These are phyloP conservation scores for Drosophila tsacasi DNA, from an alignment of 1,140 invertebrate species.

Conservation along the genomic window DNA sequence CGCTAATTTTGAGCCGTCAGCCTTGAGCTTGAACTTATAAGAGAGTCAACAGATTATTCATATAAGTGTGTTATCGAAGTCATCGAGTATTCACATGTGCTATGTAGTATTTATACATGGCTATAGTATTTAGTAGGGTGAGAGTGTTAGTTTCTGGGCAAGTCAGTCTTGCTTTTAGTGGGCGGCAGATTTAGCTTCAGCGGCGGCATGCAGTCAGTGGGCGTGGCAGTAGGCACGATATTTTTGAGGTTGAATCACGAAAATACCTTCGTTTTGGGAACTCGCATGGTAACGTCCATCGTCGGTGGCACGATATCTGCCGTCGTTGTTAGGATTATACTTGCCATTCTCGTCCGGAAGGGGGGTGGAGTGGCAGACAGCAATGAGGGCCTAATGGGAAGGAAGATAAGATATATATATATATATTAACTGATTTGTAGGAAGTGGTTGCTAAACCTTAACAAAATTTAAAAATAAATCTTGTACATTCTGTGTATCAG, in stretches of 20 bases:
- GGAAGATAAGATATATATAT: not conserved
- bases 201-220: constrained; percentile 60
- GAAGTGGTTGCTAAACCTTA: not conserved
- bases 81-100: constrained; percentile 13
- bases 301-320: constrained; percentile 67
- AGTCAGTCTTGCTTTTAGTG: constrained; percentile 48
- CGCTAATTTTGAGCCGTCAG: constrained; percentile 37
- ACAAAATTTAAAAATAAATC: not conserved
- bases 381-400: constrained; percentile 63
- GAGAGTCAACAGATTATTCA: constrained; percentile 30
- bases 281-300: constrained; percentile 79
- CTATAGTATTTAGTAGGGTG: constrained; percentile 7
- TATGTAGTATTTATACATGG: constrained; percentile 9
- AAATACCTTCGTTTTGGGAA: constrained; percentile 78
- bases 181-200: constrained; percentile 34
- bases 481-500: not conserved
- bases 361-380: constrained; percentile 70
- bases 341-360: constrained; percentile 73
- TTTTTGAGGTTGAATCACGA: constrained; percentile 49
- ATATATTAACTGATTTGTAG: not conserved
- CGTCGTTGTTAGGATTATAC: constrained; percentile 73
- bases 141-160: constrained; percentile 37
- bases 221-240: constrained; percentile 50
- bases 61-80: constrained; percentile 28
- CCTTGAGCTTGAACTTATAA: constrained; percentile 61